These are phyloP conservation scores for Acanthornis magna DNA, from an alignment of 2,797 vertebrate species.

Conservation along the genomic window DNA sequence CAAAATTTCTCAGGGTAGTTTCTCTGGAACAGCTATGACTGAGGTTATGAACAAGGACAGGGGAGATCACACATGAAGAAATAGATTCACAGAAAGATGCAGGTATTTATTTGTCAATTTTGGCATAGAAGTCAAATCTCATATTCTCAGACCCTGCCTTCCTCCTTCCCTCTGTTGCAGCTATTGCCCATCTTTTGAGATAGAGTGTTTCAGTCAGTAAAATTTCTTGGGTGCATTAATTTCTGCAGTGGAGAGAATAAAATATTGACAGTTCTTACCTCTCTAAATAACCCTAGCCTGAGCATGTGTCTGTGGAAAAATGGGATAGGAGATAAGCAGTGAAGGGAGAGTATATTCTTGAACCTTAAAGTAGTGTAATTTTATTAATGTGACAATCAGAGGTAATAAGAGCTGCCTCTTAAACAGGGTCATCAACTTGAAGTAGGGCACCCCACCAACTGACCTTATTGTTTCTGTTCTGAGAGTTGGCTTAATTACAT, in stretches of 20 bases:
- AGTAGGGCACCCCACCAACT: background rate
- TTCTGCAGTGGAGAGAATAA: background rate
- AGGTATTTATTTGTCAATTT: background rate
- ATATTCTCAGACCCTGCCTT: background rate
- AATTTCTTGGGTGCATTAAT: background rate
- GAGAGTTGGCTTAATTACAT: background rate
- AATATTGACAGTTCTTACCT: background rate
- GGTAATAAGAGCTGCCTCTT: background rate
- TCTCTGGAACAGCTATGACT: background rate
- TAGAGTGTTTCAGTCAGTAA: background rate
- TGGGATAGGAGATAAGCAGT: background rate
- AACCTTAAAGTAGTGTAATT: background rate
- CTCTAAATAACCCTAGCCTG: background rate
- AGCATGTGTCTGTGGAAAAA: background rate
- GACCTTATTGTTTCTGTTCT: background rate
- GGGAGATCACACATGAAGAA: background rate
- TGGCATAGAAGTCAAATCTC: background rate
- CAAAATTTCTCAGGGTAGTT: background rate
- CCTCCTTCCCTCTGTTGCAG: background rate
- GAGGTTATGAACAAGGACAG: background rate
- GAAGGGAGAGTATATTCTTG: background rate
- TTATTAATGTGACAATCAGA: background rate
- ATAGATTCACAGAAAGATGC: background rate
- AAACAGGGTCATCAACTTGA: background rate
- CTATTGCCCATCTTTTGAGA: background rate